Conservation (phyloP, 2,888 invertebrate genomes). For the Operophtera brumata region DNA sequence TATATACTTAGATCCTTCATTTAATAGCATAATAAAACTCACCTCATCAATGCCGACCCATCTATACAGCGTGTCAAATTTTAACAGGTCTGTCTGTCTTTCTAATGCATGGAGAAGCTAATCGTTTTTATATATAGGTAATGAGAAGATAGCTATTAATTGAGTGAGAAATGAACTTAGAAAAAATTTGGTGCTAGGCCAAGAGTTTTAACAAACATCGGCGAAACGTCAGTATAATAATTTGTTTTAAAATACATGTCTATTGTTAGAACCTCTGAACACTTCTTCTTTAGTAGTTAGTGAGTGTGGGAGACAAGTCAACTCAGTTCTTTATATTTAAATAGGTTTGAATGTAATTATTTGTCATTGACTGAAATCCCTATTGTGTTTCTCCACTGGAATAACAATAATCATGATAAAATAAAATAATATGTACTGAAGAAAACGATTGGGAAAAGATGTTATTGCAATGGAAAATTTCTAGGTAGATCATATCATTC, state of each 20-base stretch:
- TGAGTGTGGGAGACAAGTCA: not conserved
- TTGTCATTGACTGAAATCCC: no score
- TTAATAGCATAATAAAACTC: not conserved
- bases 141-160: conserved; percentile 25
- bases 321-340: not conserved
- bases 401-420: not conserved
- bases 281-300: not conserved
- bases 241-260: conserved; percentile 36
- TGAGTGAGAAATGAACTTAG: conserved; percentile 23
- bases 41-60: conserved; percentile 1
- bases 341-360: not conserved
- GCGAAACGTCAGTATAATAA: conserved; percentile 37
- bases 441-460: not conserved
- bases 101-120: conserved; percentile 15
- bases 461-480: no score
- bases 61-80: conserved; percentile 8
- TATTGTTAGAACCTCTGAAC: conserved; percentile 36
- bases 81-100: conserved; percentile 14
- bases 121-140: conserved; percentile 27
- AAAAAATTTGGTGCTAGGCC: conserved; percentile 34
- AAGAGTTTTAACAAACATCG: conserved; percentile 30
- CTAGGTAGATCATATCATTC: not conserved
- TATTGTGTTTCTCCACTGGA: no score
- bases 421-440: not conserved
- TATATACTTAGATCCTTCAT: not conserved